Conservation (phyloP, 2,113 vertebrate species). For the Myotis brandtii region DNA sequence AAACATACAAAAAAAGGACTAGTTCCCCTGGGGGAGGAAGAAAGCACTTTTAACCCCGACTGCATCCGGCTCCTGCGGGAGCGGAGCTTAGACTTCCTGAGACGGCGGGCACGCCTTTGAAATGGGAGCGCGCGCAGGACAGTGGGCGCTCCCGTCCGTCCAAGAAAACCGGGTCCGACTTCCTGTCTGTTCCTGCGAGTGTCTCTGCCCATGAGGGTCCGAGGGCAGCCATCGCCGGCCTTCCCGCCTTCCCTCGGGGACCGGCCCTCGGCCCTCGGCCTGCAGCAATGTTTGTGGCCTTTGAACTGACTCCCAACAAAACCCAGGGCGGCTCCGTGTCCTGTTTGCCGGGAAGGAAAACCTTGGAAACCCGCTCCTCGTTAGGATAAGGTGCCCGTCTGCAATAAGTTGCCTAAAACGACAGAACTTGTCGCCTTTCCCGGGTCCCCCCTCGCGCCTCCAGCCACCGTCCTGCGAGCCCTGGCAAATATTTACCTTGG, state of each 20-base stretch:
- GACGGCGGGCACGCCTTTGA: constrained; percentile 83
- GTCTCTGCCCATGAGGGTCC: background rate
- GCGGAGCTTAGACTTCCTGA: constrained; percentile 86
- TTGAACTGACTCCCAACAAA: constrained; percentile 85
- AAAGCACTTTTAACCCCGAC: constrained; percentile 82
- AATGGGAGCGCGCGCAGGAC: constrained; percentile 75
- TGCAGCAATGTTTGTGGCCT: constrained; percentile 87
- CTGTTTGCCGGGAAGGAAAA: constrained; percentile 82
- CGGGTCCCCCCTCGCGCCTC: constrained; percentile 53
- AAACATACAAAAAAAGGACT: constrained; percentile 78
- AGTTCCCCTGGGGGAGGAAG: constrained; percentile 74
- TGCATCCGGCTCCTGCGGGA: constrained; percentile 82
- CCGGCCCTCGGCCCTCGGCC: constrained; percentile 77
- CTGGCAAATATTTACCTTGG: constrained; percentile 89
- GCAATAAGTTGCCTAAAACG: constrained; percentile 75
- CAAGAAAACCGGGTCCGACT: constrained; percentile 85
- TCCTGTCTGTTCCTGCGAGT: constrained; percentile 84
- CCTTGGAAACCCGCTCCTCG: constrained; percentile 83
- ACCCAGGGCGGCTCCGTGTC: constrained; percentile 79
- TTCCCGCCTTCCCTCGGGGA: constrained; percentile 76
- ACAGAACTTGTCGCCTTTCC: constrained; percentile 64
- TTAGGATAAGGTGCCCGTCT: constrained; percentile 67
- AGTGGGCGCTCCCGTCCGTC: constrained; percentile 78
- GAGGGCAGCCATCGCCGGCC: too few species aligned
- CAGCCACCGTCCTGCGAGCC: constrained; percentile 59